Evolutionary conservation across 2,113 vertebrate genomes (phyloP), one percentile per base, ranked within the genome.

Genomic region (Clarias magur): DNA sequence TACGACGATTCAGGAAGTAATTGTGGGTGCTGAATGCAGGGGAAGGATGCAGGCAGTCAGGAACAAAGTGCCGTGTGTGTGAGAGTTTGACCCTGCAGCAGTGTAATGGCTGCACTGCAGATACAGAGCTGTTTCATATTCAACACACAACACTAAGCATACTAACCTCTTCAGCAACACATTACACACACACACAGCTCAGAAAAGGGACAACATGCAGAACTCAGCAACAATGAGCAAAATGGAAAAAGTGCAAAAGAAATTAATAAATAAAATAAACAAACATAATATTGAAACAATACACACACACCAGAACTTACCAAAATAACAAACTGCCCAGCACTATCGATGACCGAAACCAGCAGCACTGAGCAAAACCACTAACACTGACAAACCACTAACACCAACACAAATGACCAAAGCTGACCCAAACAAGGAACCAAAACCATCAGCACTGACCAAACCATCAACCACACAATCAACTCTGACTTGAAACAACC

Each of bases 91-190:
- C 84, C 80, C 84, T 86, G 88, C 54, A 68, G 85, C 80, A 86
- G 67, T 56, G 42, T 62, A 84, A 21, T 78, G 80, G 89, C 87
- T 90, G 87, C 89, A 90, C 65, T 88, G 89, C 89, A 89, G 86
- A 89, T 89, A 67, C 16, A n/a, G 54, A 86, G 84, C 87, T 88
- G 86, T 80, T 90, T 90, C 89, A 88, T 90, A 90, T 90, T 86
- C 89, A 88, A 38, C 13, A 86, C 73, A 76, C 88, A 83, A 42
- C 83, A 54, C 9, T 8, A 57, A 83, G 82, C 82, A 84, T 53
- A 16, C 56, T 53, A 19, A 42, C 54, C 83, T 81, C 70, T 65
- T n/a, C 59, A 87, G 59, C 70, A 76, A 63, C 72, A 86, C 73
- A 88, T 81, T 38, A 85, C n/a, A 78, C 72, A 56, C 86, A 48